phyloP scores from a whole-genome alignment of 2,888 invertebrate species.

The Trichopoda pennipes region DNA sequence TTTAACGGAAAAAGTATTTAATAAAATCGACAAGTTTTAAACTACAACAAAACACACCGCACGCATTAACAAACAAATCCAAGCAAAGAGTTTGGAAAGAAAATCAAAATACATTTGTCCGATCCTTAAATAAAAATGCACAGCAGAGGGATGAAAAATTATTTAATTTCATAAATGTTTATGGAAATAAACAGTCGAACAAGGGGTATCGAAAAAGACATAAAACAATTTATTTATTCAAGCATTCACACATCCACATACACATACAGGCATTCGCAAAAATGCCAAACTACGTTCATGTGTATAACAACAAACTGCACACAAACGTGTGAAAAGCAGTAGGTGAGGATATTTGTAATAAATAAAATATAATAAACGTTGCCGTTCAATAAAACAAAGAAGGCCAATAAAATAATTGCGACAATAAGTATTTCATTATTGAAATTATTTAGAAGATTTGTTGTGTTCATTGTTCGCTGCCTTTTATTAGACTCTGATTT shows the following conservation, averaged over 20 bases:
- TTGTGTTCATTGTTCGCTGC: conserved; percentile 34
- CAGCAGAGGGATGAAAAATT: conserved; percentile 28
- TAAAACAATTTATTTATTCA: background rate
- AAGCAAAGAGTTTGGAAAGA: conserved; percentile 43
- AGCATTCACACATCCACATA: background rate
- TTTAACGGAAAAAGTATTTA: conserved; percentile 69
- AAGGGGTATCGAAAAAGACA: background rate
- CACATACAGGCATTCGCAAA: background rate
- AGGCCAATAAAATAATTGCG: conserved; percentile 81
- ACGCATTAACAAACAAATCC: conserved; percentile 34
- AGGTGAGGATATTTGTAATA: conserved; percentile 4
- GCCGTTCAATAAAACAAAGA: conserved; percentile 68
- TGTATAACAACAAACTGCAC: too few species aligned
- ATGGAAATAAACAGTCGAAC: conserved; percentile 12
- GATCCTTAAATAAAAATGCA: background rate
- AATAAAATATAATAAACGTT: conserved; percentile 64
- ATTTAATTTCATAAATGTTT: conserved; percentile 5
- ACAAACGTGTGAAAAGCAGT: background rate
- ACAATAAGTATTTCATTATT: conserved; percentile 82
- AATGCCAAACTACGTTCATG: background rate
- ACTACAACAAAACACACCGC: conserved; percentile 47
- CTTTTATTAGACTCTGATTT: conserved; percentile 33
- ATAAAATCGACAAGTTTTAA: conserved; percentile 48
- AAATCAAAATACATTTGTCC: conserved; percentile 25
- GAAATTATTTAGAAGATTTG: conserved; percentile 67